Conservation (phyloP, 2,797 vertebrate genomes). For the Sebastes miniatus region DNA sequence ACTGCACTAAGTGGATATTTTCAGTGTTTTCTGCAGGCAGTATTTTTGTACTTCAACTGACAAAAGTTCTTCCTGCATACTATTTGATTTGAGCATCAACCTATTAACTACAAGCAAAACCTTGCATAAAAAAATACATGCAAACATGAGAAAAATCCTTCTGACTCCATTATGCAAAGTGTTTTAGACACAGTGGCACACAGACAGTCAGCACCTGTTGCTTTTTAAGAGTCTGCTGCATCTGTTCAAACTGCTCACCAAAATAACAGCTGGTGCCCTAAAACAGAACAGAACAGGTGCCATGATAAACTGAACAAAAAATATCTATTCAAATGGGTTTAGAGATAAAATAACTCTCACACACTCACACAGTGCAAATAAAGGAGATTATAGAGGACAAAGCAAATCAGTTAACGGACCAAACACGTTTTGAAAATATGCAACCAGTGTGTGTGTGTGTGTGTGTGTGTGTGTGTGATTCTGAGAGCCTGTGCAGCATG, state of each 20-base stretch:
- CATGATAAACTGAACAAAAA: neutral
- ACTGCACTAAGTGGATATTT: neutral
- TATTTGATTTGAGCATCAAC: neutral
- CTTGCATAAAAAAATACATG: neutral
- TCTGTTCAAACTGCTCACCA: conserved; percentile 52
- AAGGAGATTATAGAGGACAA: neutral
- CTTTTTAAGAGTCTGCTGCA: conserved; percentile 25
- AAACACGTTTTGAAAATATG: neutral
- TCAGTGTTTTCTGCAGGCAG: neutral
- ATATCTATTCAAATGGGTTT: neutral
- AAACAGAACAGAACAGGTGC: conserved; percentile 12
- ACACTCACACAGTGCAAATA: neutral
- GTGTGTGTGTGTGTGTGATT: too few species aligned
- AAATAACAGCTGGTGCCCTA: conserved; percentile 51
- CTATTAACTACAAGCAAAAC: conserved; percentile 1
- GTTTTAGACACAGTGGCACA: neutral
- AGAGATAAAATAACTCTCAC: neutral
- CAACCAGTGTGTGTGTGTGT: neutral
- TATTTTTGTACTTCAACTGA: neutral
- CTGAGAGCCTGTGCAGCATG: neutral
- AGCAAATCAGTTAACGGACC: neutral
- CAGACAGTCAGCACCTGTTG: conserved; percentile 58
- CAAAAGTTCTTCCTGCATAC: neutral
- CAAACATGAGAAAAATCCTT: neutral
- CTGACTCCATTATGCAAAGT: conserved; percentile 13